phyloP scores from a whole-genome alignment of 2,888 invertebrate genomes.

The Clanis bilineata region DNA sequence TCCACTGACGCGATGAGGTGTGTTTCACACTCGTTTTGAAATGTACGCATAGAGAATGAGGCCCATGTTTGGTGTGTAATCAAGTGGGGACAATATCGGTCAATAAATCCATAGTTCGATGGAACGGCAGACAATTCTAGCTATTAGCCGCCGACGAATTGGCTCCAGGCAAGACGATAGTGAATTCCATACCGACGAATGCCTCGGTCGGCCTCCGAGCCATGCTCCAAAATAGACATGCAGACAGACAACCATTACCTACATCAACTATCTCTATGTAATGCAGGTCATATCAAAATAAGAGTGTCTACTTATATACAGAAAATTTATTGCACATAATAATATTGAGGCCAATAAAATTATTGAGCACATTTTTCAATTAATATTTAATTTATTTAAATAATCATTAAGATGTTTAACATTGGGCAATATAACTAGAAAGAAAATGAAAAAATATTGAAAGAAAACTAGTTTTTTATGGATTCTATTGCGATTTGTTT shows the following conservation, averaged over 20 bases:
- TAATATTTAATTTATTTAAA: too few relatives aligned
- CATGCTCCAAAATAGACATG: slow-evolving; percentile 38
- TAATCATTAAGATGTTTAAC: too few relatives aligned
- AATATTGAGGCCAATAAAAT: too few relatives aligned
- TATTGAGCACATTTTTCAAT: too few relatives aligned
- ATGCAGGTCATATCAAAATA: neutral
- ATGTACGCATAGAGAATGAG: too few relatives aligned
- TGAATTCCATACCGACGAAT: slow-evolving; percentile 49
- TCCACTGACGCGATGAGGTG: too few relatives aligned
- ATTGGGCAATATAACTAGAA: neutral
- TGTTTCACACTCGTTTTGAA: too few relatives aligned
- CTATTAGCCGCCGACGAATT: slow-evolving; percentile 48
- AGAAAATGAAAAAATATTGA: neutral
- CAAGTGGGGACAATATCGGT: slow-evolving; percentile 32
- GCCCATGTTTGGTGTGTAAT: slow-evolving; percentile 24
- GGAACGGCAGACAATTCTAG: slow-evolving; percentile 37
- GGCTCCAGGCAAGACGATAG: slow-evolving; percentile 43
- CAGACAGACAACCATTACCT: slow-evolving; percentile 33
- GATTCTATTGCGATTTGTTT: too few relatives aligned
- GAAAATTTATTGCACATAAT: neutral
- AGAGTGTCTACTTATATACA: neutral
- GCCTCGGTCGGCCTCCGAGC: slow-evolving; percentile 37
- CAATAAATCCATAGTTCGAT: slow-evolving; percentile 37
- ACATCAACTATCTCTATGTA: slow-evolving; percentile 21
- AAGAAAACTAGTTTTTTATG: too few relatives aligned